A percentile compares a stretch with the other conserved stretches of the same genome.
phyloP scores from a whole-genome alignment of 2,797 vertebrate species.

The Lutjanus campechanus region DNA sequence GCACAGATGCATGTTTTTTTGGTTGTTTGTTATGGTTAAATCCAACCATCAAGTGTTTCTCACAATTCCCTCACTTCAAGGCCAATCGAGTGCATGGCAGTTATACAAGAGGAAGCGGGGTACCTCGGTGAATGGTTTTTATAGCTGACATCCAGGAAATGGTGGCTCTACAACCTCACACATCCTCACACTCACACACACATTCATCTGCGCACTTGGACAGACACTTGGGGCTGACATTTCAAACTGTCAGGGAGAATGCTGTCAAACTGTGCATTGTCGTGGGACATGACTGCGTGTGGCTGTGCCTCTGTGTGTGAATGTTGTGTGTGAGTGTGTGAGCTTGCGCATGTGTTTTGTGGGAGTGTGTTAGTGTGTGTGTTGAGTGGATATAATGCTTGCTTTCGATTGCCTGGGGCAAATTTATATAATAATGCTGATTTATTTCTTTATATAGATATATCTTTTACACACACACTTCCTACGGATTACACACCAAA shows the following conservation, averaged over 20 bases:
- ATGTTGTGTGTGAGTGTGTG: slow-evolving; percentile 1
- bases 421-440: slow-evolving; percentile 56
- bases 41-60: slow-evolving; percentile 39
- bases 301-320: neutral
- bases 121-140: slow-evolving; percentile 51
- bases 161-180: slow-evolving; percentile 43
- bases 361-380: slow-evolving; percentile 33
- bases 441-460: slow-evolving; percentile 48
- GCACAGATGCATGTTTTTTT: slow-evolving; percentile 36
- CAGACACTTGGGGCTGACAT: slow-evolving; percentile 78
- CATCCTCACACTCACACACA: slow-evolving; percentile 29
- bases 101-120: slow-evolving; percentile 47
- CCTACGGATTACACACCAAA: slow-evolving; percentile 26
- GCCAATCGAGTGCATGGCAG: slow-evolving; percentile 33
- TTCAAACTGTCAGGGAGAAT: slow-evolving; percentile 80
- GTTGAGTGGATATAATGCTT: slow-evolving; percentile 46
- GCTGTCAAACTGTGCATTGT: slow-evolving; percentile 75
- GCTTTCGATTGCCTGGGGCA: slow-evolving; percentile 40
- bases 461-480: slow-evolving; percentile 24
- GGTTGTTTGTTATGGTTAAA: slow-evolving; percentile 38
- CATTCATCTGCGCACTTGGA: slow-evolving; percentile 60
- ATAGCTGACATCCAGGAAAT: slow-evolving; percentile 64
- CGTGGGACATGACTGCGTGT: slow-evolving; percentile 57
- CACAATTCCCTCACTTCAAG: slow-evolving; percentile 50
- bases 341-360: slow-evolving; percentile 41